These are phyloP conservation scores for Tiphia femorata DNA, from an alignment of 2,888 invertebrate species.

Conservation along the genomic window DNA sequence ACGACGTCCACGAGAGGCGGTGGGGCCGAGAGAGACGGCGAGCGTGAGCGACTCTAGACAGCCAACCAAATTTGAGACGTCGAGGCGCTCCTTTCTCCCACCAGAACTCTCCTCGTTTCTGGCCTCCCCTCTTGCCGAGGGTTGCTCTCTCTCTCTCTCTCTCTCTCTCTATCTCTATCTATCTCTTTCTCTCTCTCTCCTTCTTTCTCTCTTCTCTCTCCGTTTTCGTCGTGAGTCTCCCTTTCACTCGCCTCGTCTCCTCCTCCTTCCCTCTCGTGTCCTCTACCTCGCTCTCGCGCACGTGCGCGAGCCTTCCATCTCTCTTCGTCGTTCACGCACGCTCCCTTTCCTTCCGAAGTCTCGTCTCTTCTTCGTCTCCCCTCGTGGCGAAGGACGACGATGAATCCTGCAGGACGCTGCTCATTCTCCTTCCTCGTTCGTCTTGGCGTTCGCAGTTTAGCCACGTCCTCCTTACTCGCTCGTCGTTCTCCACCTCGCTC, in stretches of 20 bases:
- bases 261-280: conserved; percentile 10
- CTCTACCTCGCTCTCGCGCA: conserved; percentile 17
- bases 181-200: no score
- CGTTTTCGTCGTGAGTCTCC: no score
- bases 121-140: no score
- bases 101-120: conserved; percentile 34
- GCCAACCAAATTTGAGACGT: conserved; percentile 67
- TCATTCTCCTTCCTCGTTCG: conserved; percentile 16
- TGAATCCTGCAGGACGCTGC: conserved; percentile 44
- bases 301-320: conserved; percentile 18
- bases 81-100: conserved; percentile 48
- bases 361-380: no score
- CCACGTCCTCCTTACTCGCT: conserved; percentile 15
- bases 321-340: no score
- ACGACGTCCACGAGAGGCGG: conserved; percentile 8
- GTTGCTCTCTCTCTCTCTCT: no score
- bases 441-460: conserved; percentile 26
- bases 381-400: conserved; percentile 28
- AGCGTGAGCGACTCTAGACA: conserved; percentile 51
- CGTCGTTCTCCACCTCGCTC: conserved; percentile 13
- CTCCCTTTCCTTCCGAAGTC: no score
- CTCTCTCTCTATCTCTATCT: no score
- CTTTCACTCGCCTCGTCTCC: conserved; percentile 18
- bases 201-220: no score
- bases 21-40: conserved; percentile 19